Evolutionary conservation across 2,113 vertebrate genomes (phyloP).

Genomic region (Pygoscelis antarcticus): DNA sequence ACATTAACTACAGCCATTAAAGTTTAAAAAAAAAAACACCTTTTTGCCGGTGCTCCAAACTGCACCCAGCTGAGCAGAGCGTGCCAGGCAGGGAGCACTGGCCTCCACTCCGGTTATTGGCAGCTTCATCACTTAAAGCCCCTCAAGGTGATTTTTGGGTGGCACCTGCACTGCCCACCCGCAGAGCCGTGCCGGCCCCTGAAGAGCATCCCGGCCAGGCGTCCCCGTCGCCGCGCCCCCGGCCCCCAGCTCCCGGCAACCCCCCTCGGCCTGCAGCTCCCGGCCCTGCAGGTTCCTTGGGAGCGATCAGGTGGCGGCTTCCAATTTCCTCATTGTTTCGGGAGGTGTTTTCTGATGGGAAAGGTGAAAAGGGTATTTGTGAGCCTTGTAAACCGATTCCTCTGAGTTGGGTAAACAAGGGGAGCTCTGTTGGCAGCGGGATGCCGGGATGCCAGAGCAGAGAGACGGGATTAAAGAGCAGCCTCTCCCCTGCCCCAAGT

Average conservation of each 20-base stretch:
- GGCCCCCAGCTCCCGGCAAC: neutral
- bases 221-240: neutral
- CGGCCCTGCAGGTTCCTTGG: conserved; percentile 55
- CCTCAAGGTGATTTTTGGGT: neutral
- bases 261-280: neutral
- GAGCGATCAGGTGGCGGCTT: conserved; percentile 70
- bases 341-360: conserved; percentile 79
- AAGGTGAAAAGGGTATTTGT: conserved; percentile 78
- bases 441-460: neutral
- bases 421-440: conserved; percentile 68
- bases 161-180: neutral
- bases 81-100: rapidly evolving
- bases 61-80: neutral
- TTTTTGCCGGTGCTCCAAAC: neutral
- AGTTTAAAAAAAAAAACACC: neutral
- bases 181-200: neutral
- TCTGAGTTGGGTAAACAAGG: conserved; percentile 74
- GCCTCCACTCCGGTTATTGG: rapidly evolving
- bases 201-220: neutral
- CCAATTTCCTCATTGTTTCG: conserved; percentile 74
- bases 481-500: neutral
- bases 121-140: neutral
- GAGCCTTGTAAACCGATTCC: conserved; percentile 74
- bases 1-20: neutral
- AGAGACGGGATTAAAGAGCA: conserved; percentile 28